phyloP scores from a whole-genome alignment of 2,113 vertebrate genomes.

The Passer montanus region DNA sequence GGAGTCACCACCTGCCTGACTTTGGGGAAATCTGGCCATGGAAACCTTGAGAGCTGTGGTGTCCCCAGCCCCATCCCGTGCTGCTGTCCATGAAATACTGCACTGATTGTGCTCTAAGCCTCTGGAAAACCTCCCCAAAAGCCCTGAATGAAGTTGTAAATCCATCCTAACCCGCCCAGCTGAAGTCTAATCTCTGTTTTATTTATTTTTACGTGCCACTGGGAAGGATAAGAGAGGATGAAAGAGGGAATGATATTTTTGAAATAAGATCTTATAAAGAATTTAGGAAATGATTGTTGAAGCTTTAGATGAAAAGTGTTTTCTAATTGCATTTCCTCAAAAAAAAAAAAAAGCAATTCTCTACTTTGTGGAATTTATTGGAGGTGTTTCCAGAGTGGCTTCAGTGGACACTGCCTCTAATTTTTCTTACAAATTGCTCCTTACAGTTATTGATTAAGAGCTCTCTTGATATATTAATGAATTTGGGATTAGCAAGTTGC shows the following conservation, averaged over 20 bases:
- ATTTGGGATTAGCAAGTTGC: background rate
- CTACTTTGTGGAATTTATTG: background rate
- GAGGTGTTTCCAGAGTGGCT: background rate
- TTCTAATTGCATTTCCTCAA: background rate
- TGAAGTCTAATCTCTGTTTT: background rate
- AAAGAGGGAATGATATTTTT: background rate
- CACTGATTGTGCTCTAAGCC: background rate
- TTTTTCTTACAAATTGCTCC: background rate
- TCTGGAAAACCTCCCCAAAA: background rate
- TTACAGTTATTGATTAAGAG: background rate
- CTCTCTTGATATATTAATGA: background rate
- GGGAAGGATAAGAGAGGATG: background rate
- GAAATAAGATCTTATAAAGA: background rate
- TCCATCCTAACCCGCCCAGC: background rate
- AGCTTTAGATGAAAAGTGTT: background rate
- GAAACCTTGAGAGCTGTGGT: background rate
- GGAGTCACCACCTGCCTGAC: background rate
- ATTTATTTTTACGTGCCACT: background rate
- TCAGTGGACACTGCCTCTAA: background rate
- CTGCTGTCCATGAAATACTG: background rate
- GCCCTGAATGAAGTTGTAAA: background rate
- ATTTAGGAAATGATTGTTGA: background rate
- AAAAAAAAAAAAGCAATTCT: background rate
- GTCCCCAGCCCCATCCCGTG: fast-evolving
- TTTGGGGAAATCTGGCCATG: background rate